phyloP scores from a whole-genome alignment of 2,888 invertebrate species.

The Idaea aversata region DNA sequence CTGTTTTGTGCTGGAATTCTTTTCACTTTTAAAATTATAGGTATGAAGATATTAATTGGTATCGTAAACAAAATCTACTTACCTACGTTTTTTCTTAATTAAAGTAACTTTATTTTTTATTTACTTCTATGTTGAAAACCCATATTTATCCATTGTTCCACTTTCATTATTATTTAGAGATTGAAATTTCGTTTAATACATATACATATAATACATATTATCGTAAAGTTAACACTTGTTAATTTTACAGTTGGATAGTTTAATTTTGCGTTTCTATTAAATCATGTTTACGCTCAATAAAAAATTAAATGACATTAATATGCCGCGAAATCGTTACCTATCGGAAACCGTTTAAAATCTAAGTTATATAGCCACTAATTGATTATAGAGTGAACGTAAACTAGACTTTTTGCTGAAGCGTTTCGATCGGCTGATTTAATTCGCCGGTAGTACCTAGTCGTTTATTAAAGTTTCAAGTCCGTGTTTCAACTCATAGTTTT shows the following conservation, averaged over 20 bases:
- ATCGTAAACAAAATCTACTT: background rate
- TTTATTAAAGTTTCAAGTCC: too few species aligned
- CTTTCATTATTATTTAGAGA: too few species aligned
- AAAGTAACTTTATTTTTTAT: too few species aligned
- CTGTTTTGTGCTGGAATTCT: background rate
- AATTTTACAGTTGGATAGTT: conserved; percentile 22
- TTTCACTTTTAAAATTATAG: background rate
- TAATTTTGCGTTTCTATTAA: conserved; percentile 1
- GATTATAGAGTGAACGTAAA: background rate
- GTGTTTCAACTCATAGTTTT: conserved; percentile 11
- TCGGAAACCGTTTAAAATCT: conserved; percentile 17
- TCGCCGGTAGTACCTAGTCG: too few species aligned
- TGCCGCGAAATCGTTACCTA: background rate
- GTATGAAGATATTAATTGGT: background rate
- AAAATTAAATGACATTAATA: conserved; percentile 15
- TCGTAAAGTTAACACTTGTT: conserved; percentile 22
- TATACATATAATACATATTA: background rate
- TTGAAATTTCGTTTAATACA: background rate
- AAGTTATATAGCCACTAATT: conserved; percentile 10
- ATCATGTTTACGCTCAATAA: conserved; percentile 24
- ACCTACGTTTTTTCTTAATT: background rate
- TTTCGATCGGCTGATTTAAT: too few species aligned
- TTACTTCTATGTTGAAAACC: too few species aligned
- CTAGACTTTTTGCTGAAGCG: too few species aligned
- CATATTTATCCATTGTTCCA: too few species aligned